Percentiles rank a stretch among this genome's conserved stretches.
Evolutionary conservation across 1,140 invertebrate species (phyloP).

Genomic region (Oreohelix idahoensis): DNA sequence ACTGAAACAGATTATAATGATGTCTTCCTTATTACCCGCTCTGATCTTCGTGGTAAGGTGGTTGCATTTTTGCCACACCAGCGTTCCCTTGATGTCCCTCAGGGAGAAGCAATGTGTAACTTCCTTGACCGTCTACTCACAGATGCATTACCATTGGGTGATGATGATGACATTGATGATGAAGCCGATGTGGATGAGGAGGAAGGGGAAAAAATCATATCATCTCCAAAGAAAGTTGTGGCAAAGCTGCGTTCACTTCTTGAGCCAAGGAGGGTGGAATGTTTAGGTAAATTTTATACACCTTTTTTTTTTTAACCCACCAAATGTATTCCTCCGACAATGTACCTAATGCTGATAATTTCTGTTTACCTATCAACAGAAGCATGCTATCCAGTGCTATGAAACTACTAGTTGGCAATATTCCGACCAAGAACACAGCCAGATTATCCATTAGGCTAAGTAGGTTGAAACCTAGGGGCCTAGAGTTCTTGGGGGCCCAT

Average conservation of each 20-base stretch:
- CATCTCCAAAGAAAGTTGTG: conserved; percentile 41
- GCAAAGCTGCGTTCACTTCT: conserved; percentile 55
- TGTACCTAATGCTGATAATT: no score
- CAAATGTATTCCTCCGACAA: no score
- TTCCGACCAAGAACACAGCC: no score
- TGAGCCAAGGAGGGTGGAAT: conserved; percentile 55
- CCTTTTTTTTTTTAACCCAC: no score
- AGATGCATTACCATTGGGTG: conserved; percentile 48
- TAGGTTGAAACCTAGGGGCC: no score
- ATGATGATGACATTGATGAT: conserved; percentile 46
- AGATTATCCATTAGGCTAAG: no score
- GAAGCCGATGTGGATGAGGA: conserved; percentile 49
- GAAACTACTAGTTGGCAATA: no score
- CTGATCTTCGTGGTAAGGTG: conserved; percentile 57
- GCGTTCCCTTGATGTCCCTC: conserved; percentile 55
- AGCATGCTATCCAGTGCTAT: no score
- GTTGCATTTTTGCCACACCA: conserved; percentile 64
- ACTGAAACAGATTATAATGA: conserved; percentile 61
- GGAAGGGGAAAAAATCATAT: conserved; percentile 41
- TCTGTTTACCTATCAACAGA: no score
- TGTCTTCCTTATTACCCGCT: conserved; percentile 59
- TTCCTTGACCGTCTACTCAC: conserved; percentile 59
- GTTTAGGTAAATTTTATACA: conserved; percentile 46
- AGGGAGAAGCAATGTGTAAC: conserved; percentile 59
- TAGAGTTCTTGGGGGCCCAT: no score